phyloP scores from a whole-genome alignment of 2,797 vertebrate species.

The Rachycentron canadum region DNA sequence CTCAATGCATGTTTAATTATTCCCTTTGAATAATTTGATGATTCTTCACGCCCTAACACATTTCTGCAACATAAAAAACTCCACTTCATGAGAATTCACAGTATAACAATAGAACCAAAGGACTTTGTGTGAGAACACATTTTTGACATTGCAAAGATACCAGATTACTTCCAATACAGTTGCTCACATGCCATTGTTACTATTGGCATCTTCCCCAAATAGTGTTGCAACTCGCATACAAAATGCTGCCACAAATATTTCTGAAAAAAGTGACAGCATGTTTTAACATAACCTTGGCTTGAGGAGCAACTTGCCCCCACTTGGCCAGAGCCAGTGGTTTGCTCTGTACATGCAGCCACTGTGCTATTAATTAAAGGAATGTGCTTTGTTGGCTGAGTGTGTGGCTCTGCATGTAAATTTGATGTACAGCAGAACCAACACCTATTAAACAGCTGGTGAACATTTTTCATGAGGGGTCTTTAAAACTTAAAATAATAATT shows the following conservation, averaged over 20 bases:
- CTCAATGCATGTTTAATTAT: conserved; percentile 31
- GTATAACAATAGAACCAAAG: conserved; percentile 29
- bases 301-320: conserved; percentile 62
- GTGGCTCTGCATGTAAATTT: conserved; percentile 73
- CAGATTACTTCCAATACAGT: conserved; percentile 52
- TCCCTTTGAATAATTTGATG: conserved; percentile 40
- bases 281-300: conserved; percentile 60
- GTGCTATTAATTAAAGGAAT: conserved; percentile 84
- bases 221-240: conserved; percentile 29
- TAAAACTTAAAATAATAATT: conserved; percentile 62
- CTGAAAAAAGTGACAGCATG: conserved; percentile 43
- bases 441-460: conserved; percentile 75
- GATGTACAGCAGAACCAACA: conserved; percentile 61
- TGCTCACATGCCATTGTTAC: conserved; percentile 7
- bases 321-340: conserved; percentile 64
- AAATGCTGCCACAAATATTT: conserved; percentile 60
- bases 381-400: conserved; percentile 81
- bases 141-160: conserved; percentile 48
- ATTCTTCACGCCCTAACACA: conserved; percentile 42
- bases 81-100: conserved; percentile 32
- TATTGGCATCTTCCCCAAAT: conserved; percentile 38
- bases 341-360: conserved; percentile 74
- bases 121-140: conserved; percentile 29
- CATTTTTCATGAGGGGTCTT: conserved; percentile 45
- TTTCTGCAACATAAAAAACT: conserved; percentile 33